Evolutionary conservation across 2,888 invertebrate species (phyloP).

Genomic region (Geophilus truncorum): DNA sequence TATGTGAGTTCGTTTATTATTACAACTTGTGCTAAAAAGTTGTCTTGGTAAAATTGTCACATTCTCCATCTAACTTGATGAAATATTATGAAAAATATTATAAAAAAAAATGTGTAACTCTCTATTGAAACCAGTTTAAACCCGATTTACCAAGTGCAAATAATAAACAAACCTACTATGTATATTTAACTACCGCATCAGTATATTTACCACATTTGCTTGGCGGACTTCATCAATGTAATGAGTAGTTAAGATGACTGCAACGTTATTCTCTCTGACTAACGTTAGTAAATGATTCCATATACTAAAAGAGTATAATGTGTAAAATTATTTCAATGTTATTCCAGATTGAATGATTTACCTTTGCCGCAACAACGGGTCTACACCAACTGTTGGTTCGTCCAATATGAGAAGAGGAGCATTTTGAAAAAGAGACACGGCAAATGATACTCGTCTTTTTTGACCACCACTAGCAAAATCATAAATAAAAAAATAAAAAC

Average conservation of each 20-base stretch:
- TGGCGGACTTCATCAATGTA: constrained; percentile 58
- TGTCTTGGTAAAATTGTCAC: no score
- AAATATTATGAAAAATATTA: neutral
- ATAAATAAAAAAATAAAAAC: neutral
- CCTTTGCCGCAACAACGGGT: constrained; percentile 64
- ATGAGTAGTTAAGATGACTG: constrained; percentile 50
- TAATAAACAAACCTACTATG: no score
- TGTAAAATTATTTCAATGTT: neutral
- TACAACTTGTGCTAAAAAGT: no score
- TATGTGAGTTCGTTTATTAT: no score
- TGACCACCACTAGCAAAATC: constrained; percentile 79
- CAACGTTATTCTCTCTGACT: constrained; percentile 44
- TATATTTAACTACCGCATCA: no score
- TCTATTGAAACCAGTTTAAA: no score
- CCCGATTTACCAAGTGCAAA: no score
- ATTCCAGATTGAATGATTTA: constrained; percentile 34
- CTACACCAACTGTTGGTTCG: constrained; percentile 89
- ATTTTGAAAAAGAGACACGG: constrained; percentile 86
- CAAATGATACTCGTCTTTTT: constrained; percentile 83
- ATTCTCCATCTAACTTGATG: no score
- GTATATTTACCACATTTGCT: constrained; percentile 83
- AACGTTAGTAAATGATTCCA: constrained; percentile 49
- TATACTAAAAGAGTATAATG: constrained; percentile 47
- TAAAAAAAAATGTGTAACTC: constrained; percentile 39
- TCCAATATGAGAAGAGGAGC: constrained; percentile 85